A percentile compares a stretch with the other conserved stretches of the same genome.
Conservation (phyloP, 2,113 vertebrate genomes). For the Chauna torquata region DNA sequence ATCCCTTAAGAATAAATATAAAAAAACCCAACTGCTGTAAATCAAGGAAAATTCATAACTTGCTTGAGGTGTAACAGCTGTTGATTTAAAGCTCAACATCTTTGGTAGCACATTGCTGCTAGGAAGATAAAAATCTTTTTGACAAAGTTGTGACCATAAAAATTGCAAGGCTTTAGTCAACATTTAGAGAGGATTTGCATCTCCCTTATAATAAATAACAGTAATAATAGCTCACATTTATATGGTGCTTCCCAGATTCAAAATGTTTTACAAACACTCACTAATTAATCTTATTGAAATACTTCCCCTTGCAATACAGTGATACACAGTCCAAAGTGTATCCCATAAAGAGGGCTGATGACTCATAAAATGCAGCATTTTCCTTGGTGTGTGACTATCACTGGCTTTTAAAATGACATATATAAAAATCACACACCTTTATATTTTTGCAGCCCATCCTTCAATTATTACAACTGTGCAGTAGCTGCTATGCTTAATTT, state of each 20-base stretch:
- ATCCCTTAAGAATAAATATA: conserved; percentile 55
- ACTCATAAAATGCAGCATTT: conserved; percentile 65
- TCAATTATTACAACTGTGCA: conserved; percentile 38
- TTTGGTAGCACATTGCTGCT: conserved; percentile 69
- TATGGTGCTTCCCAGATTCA: not conserved
- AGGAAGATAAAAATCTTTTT: conserved; percentile 74
- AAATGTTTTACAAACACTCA: conserved; percentile 28
- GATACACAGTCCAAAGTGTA: conserved; percentile 30
- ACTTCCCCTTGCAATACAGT: conserved; percentile 7
- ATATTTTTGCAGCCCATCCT: conserved; percentile 55
- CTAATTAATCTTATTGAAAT: conserved; percentile 66
- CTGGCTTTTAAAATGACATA: conserved; percentile 53
- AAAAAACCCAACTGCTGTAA: conserved; percentile 58
- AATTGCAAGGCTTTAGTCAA: conserved; percentile 69
- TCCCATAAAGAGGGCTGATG: conserved; percentile 64
- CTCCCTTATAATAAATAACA: conserved; percentile 68
- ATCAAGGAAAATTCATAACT: conserved; percentile 78
- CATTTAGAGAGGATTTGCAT: conserved; percentile 71
- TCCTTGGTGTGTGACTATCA: conserved; percentile 13
- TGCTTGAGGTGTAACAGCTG: conserved; percentile 78
- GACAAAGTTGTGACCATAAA: conserved; percentile 76
- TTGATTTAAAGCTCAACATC: conserved; percentile 77
- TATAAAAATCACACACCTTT: conserved; percentile 62
- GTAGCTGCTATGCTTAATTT: conserved; percentile 17
- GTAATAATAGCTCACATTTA: conserved; percentile 57